A percentile compares a stretch with the other conserved stretches of the same genome.
These are phyloP conservation scores for Parotocinclus haroldoi DNA, from an alignment of 2,797 vertebrate species.

Conservation along the genomic window DNA sequence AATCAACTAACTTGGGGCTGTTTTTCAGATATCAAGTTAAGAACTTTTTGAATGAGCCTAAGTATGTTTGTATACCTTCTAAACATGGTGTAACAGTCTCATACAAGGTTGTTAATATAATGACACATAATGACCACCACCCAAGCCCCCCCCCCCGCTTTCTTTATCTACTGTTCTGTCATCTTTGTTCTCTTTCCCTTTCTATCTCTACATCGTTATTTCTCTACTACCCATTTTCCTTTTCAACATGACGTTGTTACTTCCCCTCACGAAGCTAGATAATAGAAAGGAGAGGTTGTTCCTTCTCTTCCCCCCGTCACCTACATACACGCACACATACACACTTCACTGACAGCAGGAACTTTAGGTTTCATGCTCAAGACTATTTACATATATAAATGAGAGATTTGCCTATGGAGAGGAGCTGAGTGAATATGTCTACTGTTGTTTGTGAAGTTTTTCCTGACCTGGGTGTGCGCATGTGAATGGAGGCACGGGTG, in stretches of 20 bases:
- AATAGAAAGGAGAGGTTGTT: constrained; percentile 34
- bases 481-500: not conserved
- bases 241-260: constrained; percentile 4
- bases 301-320: constrained; percentile 6
- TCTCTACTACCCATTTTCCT: constrained; percentile 11
- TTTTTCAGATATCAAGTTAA: too few species aligned
- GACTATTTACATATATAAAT: constrained; percentile 45
- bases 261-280: not conserved
- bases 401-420: constrained; percentile 40
- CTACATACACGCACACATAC: constrained; percentile 8
- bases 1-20: too few species aligned
- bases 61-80: too few species aligned
- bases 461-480: constrained; percentile 9
- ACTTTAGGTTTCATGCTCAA: constrained; percentile 38
- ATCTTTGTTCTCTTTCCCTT: constrained; percentile 3
- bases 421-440: constrained; percentile 36
- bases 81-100: too few species aligned
- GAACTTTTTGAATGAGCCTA: too few species aligned
- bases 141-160: too few species aligned
- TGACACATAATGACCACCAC: not conserved
- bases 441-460: constrained; percentile 46
- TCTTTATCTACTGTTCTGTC: not conserved
- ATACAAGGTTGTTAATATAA: too few species aligned
- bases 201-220: constrained; percentile 7
- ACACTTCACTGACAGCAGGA: constrained; percentile 36